These are phyloP conservation scores for Zoanthus gigantus DNA, from an alignment of 92 coral and sea anemone genomes.

Conservation along the genomic window DNA sequence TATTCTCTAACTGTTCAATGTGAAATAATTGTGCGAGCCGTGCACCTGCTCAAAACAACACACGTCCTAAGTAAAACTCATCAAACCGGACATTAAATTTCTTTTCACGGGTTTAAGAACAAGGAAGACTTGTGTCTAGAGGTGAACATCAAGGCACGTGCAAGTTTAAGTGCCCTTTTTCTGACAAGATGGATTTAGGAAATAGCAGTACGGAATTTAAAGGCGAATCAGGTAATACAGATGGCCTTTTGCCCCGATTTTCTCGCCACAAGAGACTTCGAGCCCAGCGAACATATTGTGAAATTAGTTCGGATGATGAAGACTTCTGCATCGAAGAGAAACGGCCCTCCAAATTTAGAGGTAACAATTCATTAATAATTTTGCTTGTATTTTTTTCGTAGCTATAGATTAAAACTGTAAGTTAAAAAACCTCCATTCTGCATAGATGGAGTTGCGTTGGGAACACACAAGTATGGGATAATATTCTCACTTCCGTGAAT, in stretches of 20 bases:
- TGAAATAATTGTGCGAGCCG: conserved; percentile 38
- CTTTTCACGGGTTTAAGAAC: conserved; percentile 16
- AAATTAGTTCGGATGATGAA: conserved; percentile 70
- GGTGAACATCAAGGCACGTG: conserved; percentile 2
- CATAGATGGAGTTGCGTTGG: neutral
- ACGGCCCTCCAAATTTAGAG: conserved; percentile 10
- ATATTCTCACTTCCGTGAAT: conserved; percentile 25
- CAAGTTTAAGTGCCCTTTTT: conserved; percentile 10
- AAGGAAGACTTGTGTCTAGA: conserved; percentile 7
- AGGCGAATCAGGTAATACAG: neutral
- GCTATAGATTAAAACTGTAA: neutral
- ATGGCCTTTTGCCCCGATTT: conserved; percentile 16
- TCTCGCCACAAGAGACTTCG: conserved; percentile 49
- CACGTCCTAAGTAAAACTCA: conserved; percentile 30
- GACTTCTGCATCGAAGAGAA: conserved; percentile 37
- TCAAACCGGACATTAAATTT: conserved; percentile 41
- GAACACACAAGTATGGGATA: conserved; percentile 4
- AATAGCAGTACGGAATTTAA: neutral
- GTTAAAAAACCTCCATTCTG: neutral
- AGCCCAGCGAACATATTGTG: conserved; percentile 60
- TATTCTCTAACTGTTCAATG: conserved; percentile 48
- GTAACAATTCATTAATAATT: neutral
- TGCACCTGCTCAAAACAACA: conserved; percentile 47
- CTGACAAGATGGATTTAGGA: conserved; percentile 29
- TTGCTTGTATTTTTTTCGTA: neutral